Base-by-base conservation (phyloP, 2,888 invertebrate species). In the Andrena bucephala region DNA sequence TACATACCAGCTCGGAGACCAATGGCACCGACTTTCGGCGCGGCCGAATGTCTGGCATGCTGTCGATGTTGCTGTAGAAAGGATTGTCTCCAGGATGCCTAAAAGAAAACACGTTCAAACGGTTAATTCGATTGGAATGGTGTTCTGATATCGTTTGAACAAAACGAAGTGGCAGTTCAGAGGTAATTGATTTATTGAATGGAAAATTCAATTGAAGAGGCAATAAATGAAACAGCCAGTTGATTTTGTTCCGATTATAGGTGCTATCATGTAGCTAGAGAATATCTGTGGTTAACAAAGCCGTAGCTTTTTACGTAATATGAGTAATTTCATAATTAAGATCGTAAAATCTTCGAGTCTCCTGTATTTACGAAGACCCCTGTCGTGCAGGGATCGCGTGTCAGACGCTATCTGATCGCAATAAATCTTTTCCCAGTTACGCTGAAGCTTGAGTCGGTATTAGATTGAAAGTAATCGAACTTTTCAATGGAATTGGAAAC, bases 31-130 rank as follows among this genome's bases (percentile, higher is more conserved):
- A 99, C 95, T 99, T 99, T 94, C 99, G 96, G 92, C 99, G 96
- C 73, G 99, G 99, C 93, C 99, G 97, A 94, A 99, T 99, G 94
- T 99, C 99, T 69, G 99, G 99, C 98, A 99, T 99, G 93, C 99
- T 99, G 96, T 99, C 99, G 95, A 99, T 99, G 94, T 98, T 99
- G 95, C 99, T 99, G 96, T 99, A 99, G 96, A 99, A 99, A 10
- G 99, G 98, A 95, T 99, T 99, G 95, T 99, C 98, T 89, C 98
- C 97, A 27, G 98, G 97, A 93, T 98, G 98, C 89, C 97, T 97
- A 95, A 20, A 95, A 95, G 88, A 91, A 87, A 72, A 91, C 85
- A 85, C 31, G 81, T 60, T 48, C 50, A 24, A 42, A 33, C 59
- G 6, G 6, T 74, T 77, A 71, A 52, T 31, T 13, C n/a, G 8